Percentiles rank a stretch among this genome's conserved stretches.
Evolutionary conservation across 2,888 invertebrate genomes (phyloP).

Genomic region (Xestia rhomboidea): DNA sequence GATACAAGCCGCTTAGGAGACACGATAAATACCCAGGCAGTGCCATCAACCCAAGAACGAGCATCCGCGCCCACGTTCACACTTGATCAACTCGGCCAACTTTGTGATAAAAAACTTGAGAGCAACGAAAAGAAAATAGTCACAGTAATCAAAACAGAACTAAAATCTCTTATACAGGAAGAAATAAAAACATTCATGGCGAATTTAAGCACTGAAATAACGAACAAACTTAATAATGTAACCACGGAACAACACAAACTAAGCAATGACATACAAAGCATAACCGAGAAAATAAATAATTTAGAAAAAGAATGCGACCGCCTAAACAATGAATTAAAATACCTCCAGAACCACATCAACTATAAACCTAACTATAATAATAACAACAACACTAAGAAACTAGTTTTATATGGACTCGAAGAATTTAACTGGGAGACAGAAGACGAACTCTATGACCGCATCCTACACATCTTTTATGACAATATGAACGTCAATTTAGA

Average conservation of each 20-base stretch:
- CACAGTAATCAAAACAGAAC: background rate
- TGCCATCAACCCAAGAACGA: background rate
- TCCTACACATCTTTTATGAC: background rate
- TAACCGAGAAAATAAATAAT: background rate
- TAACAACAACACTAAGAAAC: conserved; percentile 1
- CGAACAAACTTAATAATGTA: background rate
- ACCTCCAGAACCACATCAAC: background rate
- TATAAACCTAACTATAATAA: background rate
- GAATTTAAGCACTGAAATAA: background rate
- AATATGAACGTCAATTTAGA: background rate
- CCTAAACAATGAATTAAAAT: conserved; percentile 2
- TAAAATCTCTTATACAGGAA: background rate
- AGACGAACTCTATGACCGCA: background rate
- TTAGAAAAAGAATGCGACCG: conserved; percentile 1
- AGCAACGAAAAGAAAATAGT: background rate
- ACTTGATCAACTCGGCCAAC: conserved; percentile 3
- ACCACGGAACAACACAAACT: background rate
- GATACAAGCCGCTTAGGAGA: background rate
- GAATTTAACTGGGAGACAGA: no score
- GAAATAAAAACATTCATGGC: background rate
- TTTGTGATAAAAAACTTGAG: background rate
- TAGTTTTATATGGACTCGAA: conserved; percentile 1
- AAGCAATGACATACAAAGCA: background rate
- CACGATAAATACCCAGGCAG: background rate
- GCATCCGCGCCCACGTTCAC: background rate